Evolutionary conservation across 2,113 vertebrate genomes (phyloP).

Genomic region (Morone chrysops): DNA sequence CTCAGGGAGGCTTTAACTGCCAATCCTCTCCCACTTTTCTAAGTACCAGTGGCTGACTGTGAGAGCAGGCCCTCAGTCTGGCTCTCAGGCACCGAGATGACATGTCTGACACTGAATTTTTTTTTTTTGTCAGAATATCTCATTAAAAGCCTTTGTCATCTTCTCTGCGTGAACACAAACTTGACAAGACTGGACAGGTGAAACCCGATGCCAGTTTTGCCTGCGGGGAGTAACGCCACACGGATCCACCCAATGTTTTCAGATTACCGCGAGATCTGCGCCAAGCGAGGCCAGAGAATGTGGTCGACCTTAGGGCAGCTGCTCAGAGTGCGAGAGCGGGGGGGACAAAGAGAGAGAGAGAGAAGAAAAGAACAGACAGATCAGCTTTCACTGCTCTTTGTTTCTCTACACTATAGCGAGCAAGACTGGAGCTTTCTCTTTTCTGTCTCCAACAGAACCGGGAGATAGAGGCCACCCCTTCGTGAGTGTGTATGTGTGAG

Average conservation of each 20-base stretch:
- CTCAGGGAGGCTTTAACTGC: constrained; percentile 61
- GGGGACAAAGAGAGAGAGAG: constrained; percentile 58
- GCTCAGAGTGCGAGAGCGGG: constrained; percentile 45
- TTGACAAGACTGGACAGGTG: constrained; percentile 46
- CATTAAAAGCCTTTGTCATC: constrained; percentile 45
- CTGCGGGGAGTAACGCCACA: constrained; percentile 25
- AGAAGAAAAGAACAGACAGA: constrained; percentile 68
- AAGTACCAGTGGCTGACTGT: constrained; percentile 26
- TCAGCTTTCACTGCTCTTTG: constrained; percentile 75
- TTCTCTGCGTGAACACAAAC: constrained; percentile 22
- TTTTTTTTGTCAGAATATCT: constrained; percentile 19
- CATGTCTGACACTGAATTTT: constrained; percentile 32
- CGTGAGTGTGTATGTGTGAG: constrained; percentile 5
- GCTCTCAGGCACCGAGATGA: constrained; percentile 50
- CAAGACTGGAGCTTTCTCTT: constrained; percentile 52
- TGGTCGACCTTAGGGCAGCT: constrained; percentile 67
- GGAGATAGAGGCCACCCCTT: constrained; percentile 41
- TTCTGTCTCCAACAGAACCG: constrained; percentile 46
- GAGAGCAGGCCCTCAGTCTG: constrained; percentile 45
- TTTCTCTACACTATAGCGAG: constrained; percentile 57
- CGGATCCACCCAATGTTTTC: constrained; percentile 34
- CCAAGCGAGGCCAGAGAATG: constrained; percentile 28
- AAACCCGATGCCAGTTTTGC: constrained; percentile 41
- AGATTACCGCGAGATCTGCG: constrained; percentile 46
- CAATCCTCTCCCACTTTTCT: constrained; percentile 45